Evolutionary conservation across 2,888 invertebrate genomes (phyloP).

Genomic region (Tiliacea citrago): DNA sequence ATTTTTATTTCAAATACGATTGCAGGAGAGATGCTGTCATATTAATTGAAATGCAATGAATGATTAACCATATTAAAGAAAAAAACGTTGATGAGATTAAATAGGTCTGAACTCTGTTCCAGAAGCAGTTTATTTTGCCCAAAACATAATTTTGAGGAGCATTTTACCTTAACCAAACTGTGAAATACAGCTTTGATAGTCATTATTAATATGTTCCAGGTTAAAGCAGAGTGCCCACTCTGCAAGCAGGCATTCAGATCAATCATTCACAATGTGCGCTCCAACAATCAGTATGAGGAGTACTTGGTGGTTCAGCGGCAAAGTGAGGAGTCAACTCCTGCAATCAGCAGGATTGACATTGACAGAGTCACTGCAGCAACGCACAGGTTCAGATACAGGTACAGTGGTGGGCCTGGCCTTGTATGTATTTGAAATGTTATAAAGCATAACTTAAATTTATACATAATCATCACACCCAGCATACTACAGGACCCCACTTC

Average conservation of each 20-base stretch:
- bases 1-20: constrained; percentile 9
- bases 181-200: neutral
- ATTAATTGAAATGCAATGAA: neutral
- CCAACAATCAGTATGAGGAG: constrained; percentile 96
- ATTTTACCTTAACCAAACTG: neutral
- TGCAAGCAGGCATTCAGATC: constrained; percentile 98
- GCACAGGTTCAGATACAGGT: constrained; percentile 89
- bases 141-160: neutral
- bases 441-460: constrained; percentile 8
- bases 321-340: constrained; percentile 68
- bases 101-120: neutral
- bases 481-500: neutral
- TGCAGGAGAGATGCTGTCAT: neutral
- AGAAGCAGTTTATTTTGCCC: neutral
- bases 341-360: constrained; percentile 78
- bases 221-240: constrained; percentile 98
- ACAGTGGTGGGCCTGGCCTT: constrained; percentile 25
- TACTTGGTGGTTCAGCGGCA: constrained; percentile 91
- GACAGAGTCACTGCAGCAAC: constrained; percentile 77
- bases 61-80: neutral
- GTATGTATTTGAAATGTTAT: constrained; percentile 13
- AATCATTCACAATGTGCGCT: constrained; percentile 97
- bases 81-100: neutral
- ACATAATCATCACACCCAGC: constrained; percentile 3
- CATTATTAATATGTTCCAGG: constrained; percentile 86